Evolutionary conservation across 1,140 invertebrate genomes (phyloP), one percentile per base, ranked within the genome.

Genomic region (Hetaerina americana): DNA sequence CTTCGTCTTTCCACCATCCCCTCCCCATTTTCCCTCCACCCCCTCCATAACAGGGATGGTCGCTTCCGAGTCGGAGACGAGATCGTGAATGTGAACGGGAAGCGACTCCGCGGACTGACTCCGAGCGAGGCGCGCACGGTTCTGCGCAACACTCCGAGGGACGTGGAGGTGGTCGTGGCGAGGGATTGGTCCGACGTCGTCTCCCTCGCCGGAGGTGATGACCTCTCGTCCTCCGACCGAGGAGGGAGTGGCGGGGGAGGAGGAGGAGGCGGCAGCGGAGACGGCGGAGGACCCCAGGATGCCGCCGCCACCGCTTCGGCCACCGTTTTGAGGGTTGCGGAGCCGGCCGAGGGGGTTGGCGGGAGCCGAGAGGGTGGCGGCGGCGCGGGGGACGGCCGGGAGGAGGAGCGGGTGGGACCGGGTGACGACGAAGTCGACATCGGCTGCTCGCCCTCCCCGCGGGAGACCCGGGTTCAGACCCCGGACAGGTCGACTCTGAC

Each of bases 21-120:
- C n/a, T n/a, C 22, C 40, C 22, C 40, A 57, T 57, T 57, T n/a
- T 57, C 3, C 40, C 40, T 57, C 10, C 22, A 18, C 18, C 31
- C 18, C 31, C 18, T 40, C 31, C 31, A 40, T 8, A 3, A 28
- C 79, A 87, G 86, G 75, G 84, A 87, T 79, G 85, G 85, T 8
- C 81, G 84, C 71, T 78, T 85, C 66, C 80, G 81, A 31, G 77
- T 87, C 40, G 87, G 87, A 0, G 89, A 91, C 75, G 89, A 90
- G 78, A 82, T 91, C 27, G 80, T 91, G 15, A 85, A 88, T 74
- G 86, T 91, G 15, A 88, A 87, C 74, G 89, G 89, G 0, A 83
- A 83, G 49, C 82, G 86, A 49, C 75, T 91, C 49, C 82, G 86
- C 24, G 87, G 89, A 0, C 79, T 90, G 73, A 82, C 82, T n/a